Evolutionary conservation across 2,797 vertebrate genomes (phyloP), one percentile per base, ranked within the genome.

Genomic region (Leontocebus nigricollis): DNA sequence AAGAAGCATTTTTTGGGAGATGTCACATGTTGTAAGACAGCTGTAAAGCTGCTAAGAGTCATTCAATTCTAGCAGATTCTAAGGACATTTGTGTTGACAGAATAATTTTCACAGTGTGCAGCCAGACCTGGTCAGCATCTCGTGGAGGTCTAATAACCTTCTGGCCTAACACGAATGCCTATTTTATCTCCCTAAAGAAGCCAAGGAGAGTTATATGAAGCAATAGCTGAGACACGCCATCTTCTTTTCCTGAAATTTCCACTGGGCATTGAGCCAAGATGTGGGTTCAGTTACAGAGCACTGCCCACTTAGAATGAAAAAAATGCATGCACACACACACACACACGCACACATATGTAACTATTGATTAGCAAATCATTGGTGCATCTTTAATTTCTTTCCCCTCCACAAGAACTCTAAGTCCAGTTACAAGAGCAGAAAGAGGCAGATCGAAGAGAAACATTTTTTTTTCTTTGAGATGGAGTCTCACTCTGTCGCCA

Each of bases 21-120:
- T 97, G 97, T 96, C 96, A 94, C 88, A 97, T 93, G 14, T 57
- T 92, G 11, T 87, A 91, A 73, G 72, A 82, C 93, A 97, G 81
- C 57, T 96, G 85, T 97, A 79, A 55, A 97, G 61, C 82, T 94
- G 88, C 30, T 96, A 85, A 96, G 85, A 97, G 50, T 81, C 84
- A 61, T 95, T 96, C 95, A 90, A 24, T 92, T 93, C 81, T 94
- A 97, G 57, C 33, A 92, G 1, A 48, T 79, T 79, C 72, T 95
- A 94, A 95, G 70, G 94, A 96, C 41, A 12, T 82, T 48, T 19
- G 76, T 84, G 95, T 88, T 96, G 64, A 95, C 52, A 72, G 88
- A 94, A 92, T 95, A 30, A 20, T 57, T 95, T 95, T 97, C 93
- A 50, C 82, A 48, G 81, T 64, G 36, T 75, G 75, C 30, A 72